Base-by-base conservation (phyloP, 2,113 vertebrate species). In the Apus apus region DNA sequence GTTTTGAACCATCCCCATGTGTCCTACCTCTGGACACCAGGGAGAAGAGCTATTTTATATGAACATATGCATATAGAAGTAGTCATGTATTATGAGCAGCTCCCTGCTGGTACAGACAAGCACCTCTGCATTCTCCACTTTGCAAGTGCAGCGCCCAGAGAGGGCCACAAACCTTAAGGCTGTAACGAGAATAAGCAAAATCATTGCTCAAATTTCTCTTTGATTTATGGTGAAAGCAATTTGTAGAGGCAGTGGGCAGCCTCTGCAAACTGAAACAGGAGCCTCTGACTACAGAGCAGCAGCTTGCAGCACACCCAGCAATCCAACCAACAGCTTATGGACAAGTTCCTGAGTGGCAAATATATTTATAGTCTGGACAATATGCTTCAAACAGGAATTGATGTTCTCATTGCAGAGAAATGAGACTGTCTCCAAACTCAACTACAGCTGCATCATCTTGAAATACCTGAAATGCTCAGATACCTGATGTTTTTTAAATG, bases 61-160 rank as follows among this genome's bases (percentile, higher is more conserved):
- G 36, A 18, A 22, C 6, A 5, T 11, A 30, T 16, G 22, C 29
- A 14, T 12, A 5, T 2, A 9, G 4, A 43, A 67, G 66, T 1
- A 9, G 8, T 8, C 1, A 5, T 5, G 3, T 8, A 6, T 23
- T 13, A 8, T 2, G 4, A 62, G 46, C 51, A 75, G 11, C 51
- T 65, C 46, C 32, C 36, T 43, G 17, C 32, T 56, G 43, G 30
- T 50, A 51, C 51, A 73, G 13, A 38, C 20, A 36, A 56, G 14
- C 2, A 23, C 32, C 29, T 86, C 25, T 66, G 23, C 36, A 11
- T 46, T 38, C 61, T 75, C 20, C 38, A 20, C 57, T 53, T 4
- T 22, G 26, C 38, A 22, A 82, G 73, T 11, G 32, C 45, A 48
- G 25, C 6, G 6, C 27, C 67, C 54, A 40, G 68, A 36, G 27